These are phyloP conservation scores for Threskiornis aethiopicus DNA, from an alignment of 2,797 vertebrate genomes.

Conservation along the genomic window DNA sequence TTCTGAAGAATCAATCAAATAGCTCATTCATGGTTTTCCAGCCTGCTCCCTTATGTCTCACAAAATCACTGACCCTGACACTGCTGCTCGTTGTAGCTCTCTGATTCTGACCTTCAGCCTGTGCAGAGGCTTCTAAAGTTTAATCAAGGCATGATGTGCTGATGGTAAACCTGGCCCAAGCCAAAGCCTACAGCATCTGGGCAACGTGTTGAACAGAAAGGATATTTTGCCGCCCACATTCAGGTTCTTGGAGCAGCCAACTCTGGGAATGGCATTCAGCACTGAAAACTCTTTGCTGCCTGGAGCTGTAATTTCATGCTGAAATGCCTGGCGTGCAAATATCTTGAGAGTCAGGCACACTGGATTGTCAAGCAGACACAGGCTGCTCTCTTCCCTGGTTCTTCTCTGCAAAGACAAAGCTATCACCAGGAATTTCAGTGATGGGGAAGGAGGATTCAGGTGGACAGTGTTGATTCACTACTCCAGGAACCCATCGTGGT, in stretches of 20 bases:
- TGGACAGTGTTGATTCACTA: background rate
- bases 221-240: background rate
- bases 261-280: background rate
- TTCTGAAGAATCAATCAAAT: background rate
- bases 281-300: background rate
- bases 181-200: background rate
- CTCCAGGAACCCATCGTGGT: background rate
- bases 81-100: background rate
- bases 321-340: background rate
- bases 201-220: background rate
- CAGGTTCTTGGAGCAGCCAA: background rate
- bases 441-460: background rate
- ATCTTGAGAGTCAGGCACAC: background rate
- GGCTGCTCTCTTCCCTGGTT: background rate
- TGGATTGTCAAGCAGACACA: background rate
- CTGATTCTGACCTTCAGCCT: background rate
- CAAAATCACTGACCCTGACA: background rate
- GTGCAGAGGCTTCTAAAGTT: background rate
- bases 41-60: background rate
- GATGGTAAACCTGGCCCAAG: background rate
- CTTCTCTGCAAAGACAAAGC: background rate
- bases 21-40: background rate
- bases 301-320: background rate
- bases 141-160: background rate
- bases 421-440: background rate